Base-by-base conservation (phyloP, 1,140 invertebrate species). In the Formica exsecta region DNA sequence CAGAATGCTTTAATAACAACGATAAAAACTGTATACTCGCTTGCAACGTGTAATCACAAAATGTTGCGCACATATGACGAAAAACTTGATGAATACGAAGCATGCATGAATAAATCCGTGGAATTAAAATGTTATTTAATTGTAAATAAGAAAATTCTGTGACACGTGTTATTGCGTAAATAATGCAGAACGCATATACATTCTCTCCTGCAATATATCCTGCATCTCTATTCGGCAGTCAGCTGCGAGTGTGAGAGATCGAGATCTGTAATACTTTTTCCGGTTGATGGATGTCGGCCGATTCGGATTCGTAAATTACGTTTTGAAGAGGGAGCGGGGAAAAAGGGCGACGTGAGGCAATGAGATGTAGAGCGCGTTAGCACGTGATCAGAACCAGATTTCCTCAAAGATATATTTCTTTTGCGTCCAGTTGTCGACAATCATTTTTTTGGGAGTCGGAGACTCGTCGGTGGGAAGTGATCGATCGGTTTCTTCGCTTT, bases 291-390 rank as follows among this genome's bases (percentile, higher is more conserved):
- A 92, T 92, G 87, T 75, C 73, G 86, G 38, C 11, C 64, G 65
- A 76, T 76, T 86, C 32, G 80, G 75, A 91, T 70, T 84, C 83
- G 91, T 92, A 92, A 92, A 92, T 92, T 90, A 89, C 86, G 32
- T 89, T 91, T 92, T 91, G 90, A 92, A 87, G 86, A 89, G 76
- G 80, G 68, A 64, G 64, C 19, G 6, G 25, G 66, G 3, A 44
- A 59, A 29, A 41, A 38, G 6, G 70, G 51, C 11, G 57, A 73
- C 22, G 65, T 44, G 29, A 64, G 51, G 74, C 48, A 68, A 64
- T 36, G 32, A 57, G 32, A 44, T 22, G 54, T 48, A 54, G 48
- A 57, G 44, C 64, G 59, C 66, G 70, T 90, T 70, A 80, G 75
- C 65, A 64, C 79, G 86, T 88, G 81, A 91, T 92, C 76, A 65